Base-by-base conservation (phyloP, 2,113 vertebrate species). In the Dipodomys spectabilis region DNA sequence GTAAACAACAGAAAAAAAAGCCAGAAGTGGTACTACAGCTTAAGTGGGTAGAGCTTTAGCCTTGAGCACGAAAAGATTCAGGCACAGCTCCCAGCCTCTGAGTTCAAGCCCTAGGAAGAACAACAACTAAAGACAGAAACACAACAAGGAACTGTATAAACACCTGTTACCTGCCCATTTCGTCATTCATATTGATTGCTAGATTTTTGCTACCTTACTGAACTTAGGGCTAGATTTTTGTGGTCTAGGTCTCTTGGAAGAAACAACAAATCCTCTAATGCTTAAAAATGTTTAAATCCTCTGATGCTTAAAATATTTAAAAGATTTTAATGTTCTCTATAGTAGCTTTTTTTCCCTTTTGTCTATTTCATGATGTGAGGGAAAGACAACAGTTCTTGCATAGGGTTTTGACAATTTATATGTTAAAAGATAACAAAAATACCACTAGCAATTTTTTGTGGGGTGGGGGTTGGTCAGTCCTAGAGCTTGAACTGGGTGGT, bases 401-500 rank as follows among this genome's bases (percentile, higher is more conserved):
- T 92, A 27, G 30, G 69, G 20, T 65, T 45, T 25, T 75, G 73
- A 81, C 88, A 32, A 30, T 57, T 88, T 92, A 57, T 90, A 90
- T 95, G 92, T 23, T 89, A 96, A 91, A 62, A 9, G 11, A 11
- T 94, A 86, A 77, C 75, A 95, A 68, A 95, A 92, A 86, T 82
- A 39, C 39, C 39, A 39, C 39, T 39, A 39, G 39, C 39, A 39
- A 39, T 39, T 6, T 39, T 39, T 39, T 39, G 39, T 39, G 39
- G 39, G 39, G 39, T 39, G 49, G 49, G 15, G 12, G 4, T 13
- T 57, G 12, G 15, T 57, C 53, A 57, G 53, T 57, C 13, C 15
- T 57, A 12, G 53, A 57, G 53, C 53, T 57, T 57, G 15, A 57
- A 49, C 49, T 49, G 49, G 49, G 49, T 12, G 15, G 12, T 57